These are phyloP conservation scores for Aspidapion aeneum DNA, from an alignment of 2,888 invertebrate genomes.

Conservation along the genomic window DNA sequence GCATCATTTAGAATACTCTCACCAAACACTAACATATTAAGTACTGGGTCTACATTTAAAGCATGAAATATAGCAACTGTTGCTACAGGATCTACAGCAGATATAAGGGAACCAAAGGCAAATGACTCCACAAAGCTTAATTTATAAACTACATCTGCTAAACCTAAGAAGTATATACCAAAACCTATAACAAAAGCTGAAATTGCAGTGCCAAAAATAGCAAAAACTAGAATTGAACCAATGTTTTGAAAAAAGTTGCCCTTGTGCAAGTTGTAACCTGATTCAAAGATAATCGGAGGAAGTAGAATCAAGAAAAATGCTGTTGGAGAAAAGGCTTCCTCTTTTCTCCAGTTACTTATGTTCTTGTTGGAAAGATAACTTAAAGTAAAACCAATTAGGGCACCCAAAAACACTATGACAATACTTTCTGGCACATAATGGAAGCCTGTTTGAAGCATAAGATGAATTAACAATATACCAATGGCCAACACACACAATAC, in stretches of 20 bases:
- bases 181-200: conserved; percentile 97
- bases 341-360: conserved; percentile 93
- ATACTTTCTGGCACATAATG: conserved; percentile 97
- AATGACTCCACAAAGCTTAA: conserved; percentile 95
- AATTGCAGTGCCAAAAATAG: conserved; percentile 94
- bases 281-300: conserved; percentile 99
- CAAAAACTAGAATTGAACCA: conserved; percentile 97
- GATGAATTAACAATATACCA: conserved; percentile 91
- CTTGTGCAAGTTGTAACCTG: conserved; percentile 98
- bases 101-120: conserved; percentile 97
- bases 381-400: conserved; percentile 85
- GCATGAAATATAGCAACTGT: conserved; percentile 99
- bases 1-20: conserved; percentile 97
- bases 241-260: conserved; percentile 97
- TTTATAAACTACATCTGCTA: conserved; percentile 87
- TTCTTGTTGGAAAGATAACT: conserved; percentile 86
- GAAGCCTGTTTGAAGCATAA: conserved; percentile 92
- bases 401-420: conserved; percentile 93
- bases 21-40: conserved; percentile 99
- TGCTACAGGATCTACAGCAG: conserved; percentile 98
- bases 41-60: conserved; percentile 91
- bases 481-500: conserved; percentile 92
- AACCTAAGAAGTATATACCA: conserved; percentile 90
- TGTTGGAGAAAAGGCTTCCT: conserved; percentile 97
- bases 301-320: conserved; percentile 95